Conservation (phyloP, 2,797 vertebrate genomes). For the Fratercula arctica region DNA sequence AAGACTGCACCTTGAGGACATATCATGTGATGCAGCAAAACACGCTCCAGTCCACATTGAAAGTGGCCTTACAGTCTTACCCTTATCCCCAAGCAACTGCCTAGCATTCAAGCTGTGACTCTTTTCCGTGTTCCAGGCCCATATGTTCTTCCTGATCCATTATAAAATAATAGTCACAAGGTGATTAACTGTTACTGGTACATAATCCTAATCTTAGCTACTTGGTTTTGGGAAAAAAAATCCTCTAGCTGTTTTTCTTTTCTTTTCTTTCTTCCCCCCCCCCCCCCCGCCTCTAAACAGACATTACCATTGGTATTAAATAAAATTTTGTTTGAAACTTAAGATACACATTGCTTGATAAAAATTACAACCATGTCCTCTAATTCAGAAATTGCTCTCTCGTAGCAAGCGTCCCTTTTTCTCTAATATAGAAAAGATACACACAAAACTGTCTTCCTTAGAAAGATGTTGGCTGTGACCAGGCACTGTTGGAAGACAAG, state of each 20-base stretch:
- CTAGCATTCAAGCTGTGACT: too few species aligned
- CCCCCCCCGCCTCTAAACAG: neutral
- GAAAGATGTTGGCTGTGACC: neutral
- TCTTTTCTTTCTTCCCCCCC: neutral
- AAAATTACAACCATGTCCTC: neutral
- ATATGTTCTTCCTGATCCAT: neutral
- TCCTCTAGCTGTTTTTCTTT: fast-evolving
- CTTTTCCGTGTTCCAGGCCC: neutral
- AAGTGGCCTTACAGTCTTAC: neutral
- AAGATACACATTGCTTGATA: neutral
- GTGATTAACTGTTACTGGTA: neutral
- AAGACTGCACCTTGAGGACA: neutral
- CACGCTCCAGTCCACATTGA: fast-evolving
- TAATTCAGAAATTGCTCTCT: neutral
- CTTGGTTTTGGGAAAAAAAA: neutral
- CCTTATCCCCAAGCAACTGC: neutral
- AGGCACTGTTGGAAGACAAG: neutral
- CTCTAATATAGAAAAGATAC: neutral
- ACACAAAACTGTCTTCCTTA: neutral
- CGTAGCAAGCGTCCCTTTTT: neutral
- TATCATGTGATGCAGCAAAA: neutral
- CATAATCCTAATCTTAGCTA: neutral
- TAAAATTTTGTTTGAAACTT: neutral
- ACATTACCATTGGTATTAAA: neutral
- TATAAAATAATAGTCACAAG: neutral